Percentiles rank a stretch among this genome's conserved stretches.
phyloP scores from a whole-genome alignment of 2,797 vertebrate genomes.

The Luscinia megarhynchos region DNA sequence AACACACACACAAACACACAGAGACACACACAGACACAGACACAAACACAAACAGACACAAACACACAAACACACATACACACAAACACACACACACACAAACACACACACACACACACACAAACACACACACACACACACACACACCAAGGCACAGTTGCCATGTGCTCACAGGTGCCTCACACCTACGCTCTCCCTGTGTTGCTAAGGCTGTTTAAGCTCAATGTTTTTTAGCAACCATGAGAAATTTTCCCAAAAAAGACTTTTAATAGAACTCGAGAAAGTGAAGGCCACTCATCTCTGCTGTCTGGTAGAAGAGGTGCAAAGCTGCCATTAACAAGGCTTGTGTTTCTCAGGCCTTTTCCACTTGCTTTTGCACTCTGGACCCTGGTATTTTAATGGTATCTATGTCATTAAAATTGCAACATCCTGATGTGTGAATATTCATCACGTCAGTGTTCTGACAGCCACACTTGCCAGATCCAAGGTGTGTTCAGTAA shows the following conservation, averaged over 20 bases:
- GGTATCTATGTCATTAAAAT: not conserved
- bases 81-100: not conserved
- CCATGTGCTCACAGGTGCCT: not conserved
- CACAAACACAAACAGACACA: not conserved
- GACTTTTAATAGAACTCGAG: not conserved
- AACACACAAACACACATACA: not conserved
- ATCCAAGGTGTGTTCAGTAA: slow-evolving; percentile 20
- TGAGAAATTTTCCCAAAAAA: not conserved
- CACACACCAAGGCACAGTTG: accelerated
- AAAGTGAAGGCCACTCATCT: not conserved
- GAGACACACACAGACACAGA: not conserved
- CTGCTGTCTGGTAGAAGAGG: not conserved
- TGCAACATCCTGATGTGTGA: not conserved
- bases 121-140: not conserved
- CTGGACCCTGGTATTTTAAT: slow-evolving; percentile 2
- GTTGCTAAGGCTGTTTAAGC: slow-evolving; percentile 4
- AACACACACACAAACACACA: not conserved
- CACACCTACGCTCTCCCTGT: not conserved
- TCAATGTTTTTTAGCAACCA: slow-evolving; percentile 5
- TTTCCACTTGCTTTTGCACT: not conserved
- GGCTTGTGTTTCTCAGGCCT: slow-evolving; percentile 3
- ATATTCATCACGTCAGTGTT: not conserved
- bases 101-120: not conserved
- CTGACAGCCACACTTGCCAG: not conserved
- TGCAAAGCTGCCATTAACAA: not conserved